Base-by-base conservation (phyloP, 2,797 vertebrate species). In the Lepus townsendii region DNA sequence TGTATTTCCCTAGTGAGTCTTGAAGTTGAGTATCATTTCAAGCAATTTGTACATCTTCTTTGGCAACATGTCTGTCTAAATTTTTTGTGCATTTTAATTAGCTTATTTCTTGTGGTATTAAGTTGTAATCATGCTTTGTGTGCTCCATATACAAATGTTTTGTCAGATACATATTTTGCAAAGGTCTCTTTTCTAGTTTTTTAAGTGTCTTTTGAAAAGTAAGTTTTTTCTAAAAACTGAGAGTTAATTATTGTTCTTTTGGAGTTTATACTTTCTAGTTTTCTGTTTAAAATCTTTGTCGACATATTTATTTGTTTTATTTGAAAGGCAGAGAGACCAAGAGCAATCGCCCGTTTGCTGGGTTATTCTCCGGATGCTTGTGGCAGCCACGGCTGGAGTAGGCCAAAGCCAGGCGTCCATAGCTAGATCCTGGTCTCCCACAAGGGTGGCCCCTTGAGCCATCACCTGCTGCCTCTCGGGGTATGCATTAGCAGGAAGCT, bases 131-230 rank as follows among this genome's bases (percentile, higher is more conserved):
- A 47, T 80, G 47, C 88, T 91, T 82, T 68, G 16, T 32, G 3
- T 71, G 69, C 54, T 83, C 26, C 75, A 69, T 38, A 62, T 54
- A 63, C 17, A 82, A 75, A 47, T n/a, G 14, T 32, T 27, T 80
- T 60, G 62, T 62, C 30, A 82, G 75, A 20, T 38, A 60, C 3
- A 7, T 62, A 14, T 52, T 75, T 91, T 91, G 42, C 16, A 87
- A 69, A 76, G 47, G 20, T 82, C 16, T 91, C 62, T 24, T 82
- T 77, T 83, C 77, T 76, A 38, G 47, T 75, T 86, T 77, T 86
- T 86, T 68, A 62, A 83, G 24, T 82, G 3, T 69, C 20, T 76
- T 50, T 80, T 85, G 82, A 80, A 73, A 73, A 90, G 35, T 75
- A 86, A 17, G 65, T 3, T 16, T 38, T 38, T 26, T 65, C 35